Base-by-base conservation (phyloP, 2,797 vertebrate species). In the Pipistrellus kuhlii region DNA sequence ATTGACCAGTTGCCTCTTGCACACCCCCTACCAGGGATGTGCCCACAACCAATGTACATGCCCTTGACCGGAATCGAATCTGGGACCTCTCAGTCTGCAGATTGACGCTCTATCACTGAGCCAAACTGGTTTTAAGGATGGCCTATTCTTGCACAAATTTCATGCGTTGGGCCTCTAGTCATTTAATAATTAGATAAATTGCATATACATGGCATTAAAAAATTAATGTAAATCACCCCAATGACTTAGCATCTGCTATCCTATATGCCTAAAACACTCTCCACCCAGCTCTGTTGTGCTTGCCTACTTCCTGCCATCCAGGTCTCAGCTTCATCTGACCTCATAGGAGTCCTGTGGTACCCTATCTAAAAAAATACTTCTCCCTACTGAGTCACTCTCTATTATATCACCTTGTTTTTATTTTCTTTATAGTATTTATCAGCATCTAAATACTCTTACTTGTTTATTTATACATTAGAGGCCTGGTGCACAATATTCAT, bases 371-470 rank as follows among this genome's bases (percentile, higher is more conserved):
- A 71, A 27, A 44, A 27, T 59, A 8, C 1, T 90, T 53, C 15
- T 78, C 14, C 12, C 18, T 48, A 3, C 1, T 73, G 25, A 78
- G 6, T 73, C 27, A 35, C 11, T n/a, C 17, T 57, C n/a, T 68
- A 23, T 81, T 91, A 41, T 85, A 30, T 53, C n/a, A 32, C 5
- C 11, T 12, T 69, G 0, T 15, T 92, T 73, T 69, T 41, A 59
- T 90, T 41, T 87, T 30, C 55, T 81, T 53, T 32, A 62, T 8
- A 53, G 18, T 46, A 73, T 64, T 88, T 81, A 51, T 72, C 10
- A 46, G 12, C 27, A 66, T 25, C 14, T 88, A 55, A 85, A 68
- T 23, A 64, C 25, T 81, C 68, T 76, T 68, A 20, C 90, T 83
- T 88, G 4, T 46, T 69, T 68, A 20, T 66, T 84, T 81, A 21